These are phyloP conservation scores for Bergia puertoricense DNA, from an alignment of 92 coral and sea anemone genomes.

Conservation along the genomic window DNA sequence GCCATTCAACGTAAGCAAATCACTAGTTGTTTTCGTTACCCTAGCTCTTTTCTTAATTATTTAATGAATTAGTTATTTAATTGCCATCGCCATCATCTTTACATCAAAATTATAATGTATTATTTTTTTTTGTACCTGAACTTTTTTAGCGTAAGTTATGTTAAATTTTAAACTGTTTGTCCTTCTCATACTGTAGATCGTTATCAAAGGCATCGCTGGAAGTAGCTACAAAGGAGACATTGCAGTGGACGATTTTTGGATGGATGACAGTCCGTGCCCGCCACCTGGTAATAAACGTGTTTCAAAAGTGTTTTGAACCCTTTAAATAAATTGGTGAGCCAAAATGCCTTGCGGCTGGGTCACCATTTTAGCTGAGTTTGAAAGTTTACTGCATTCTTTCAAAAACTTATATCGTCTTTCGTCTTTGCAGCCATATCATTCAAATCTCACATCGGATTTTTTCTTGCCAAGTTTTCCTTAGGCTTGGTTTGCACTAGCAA, in stretches of 20 bases:
- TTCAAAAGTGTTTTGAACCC: background rate
- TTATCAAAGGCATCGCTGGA: constrained; percentile 80
- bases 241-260: constrained; percentile 92
- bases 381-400: background rate
- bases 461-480: no score
- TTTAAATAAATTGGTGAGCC: no score
- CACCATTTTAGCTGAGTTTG: background rate
- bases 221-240: constrained; percentile 90
- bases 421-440: no score
- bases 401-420: no score
- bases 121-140: no score
- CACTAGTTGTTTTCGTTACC: background rate
- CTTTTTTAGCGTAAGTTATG: background rate
- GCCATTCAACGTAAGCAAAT: constrained; percentile 23
- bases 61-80: no score
- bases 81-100: no score
- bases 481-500: no score
- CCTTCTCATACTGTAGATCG: constrained; percentile 62
- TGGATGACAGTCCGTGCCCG: constrained; percentile 95
- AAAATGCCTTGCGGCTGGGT: background rate
- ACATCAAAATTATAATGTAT: no score
- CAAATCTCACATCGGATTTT: no score
- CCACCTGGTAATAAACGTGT: constrained; percentile 76
- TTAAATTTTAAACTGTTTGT: background rate
- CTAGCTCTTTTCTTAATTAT: no score